Evolutionary conservation across 2,113 vertebrate species (phyloP), one percentile per base, ranked within the genome.

Genomic region (Saguinus imperator): DNA sequence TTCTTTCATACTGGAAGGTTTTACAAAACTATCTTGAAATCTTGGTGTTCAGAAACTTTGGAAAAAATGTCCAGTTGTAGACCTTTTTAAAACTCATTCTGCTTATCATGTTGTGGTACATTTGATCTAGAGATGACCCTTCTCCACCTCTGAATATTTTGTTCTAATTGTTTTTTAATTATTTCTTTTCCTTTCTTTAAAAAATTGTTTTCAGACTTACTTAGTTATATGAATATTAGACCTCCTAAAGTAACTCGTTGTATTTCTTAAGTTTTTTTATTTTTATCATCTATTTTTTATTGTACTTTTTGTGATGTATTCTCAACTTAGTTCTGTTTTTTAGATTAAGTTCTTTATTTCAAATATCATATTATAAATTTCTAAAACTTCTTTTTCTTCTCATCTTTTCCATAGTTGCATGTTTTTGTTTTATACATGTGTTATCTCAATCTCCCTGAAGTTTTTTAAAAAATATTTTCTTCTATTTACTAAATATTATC

Each of bases 11-110:
- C 16, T 89, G 18, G 72, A 68, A 20, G 10, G 8, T 80, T 96
- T 81, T 32, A 95, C 88, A 37, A 92, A 85, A 73, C 23, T 43
- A 85, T 68, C 80, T 97, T 77, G 37, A 92, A 77, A 92, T 85
- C 21, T 58, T 75, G 11, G 13, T 50, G 40, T 87, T 77, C 27
- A 87, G 75, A 93, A 48, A 93, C 37, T 82, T 66, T 70, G 55
- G 13, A 85, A 92, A 58, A 12, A 58, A 20, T 85, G 45, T 88
- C 27, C 32, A 64, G 17, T 55, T 79, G 25, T 68, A 37, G 8
- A 5, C 1, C 52, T 58, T 89, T 70, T 20, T 16, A 81, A 50
- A 58, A 32, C 58, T 52, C 10, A 76, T 91, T 94, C 52, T 94
- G 48, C 29, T 52, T 61, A 48, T 72, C 27, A 12, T 61, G 0